Evolutionary conservation across 2,113 vertebrate species (phyloP).

Genomic region (Petaurus breviceps): DNA sequence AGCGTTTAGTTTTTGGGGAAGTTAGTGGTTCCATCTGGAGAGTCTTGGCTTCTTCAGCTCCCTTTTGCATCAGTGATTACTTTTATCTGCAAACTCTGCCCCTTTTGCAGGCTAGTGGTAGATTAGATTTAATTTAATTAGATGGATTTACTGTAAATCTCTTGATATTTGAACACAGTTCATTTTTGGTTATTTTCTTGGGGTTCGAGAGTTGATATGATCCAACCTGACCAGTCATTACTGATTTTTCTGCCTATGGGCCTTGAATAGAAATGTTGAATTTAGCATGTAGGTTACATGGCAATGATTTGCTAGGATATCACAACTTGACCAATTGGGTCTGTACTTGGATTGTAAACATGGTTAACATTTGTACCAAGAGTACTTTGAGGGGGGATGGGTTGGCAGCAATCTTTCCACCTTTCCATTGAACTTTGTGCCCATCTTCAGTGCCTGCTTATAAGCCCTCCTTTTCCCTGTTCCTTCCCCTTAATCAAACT

Average conservation of each 20-base stretch:
- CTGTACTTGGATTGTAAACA: background rate
- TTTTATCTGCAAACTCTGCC: background rate
- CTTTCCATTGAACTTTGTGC: background rate
- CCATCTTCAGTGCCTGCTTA: background rate
- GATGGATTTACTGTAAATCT: background rate
- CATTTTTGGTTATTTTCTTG: background rate
- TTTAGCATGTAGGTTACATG: background rate
- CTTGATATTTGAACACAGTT: background rate
- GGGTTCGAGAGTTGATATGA: background rate
- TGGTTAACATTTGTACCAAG: background rate
- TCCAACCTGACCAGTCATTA: background rate
- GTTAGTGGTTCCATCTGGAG: no score
- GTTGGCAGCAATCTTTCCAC: background rate
- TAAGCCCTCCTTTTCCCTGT: background rate
- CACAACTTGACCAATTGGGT: rapidly evolving
- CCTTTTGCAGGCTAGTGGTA: background rate
- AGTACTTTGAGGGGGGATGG: background rate
- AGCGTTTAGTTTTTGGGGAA: background rate
- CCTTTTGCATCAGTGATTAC: background rate
- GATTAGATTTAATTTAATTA: background rate
- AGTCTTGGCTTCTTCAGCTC: background rate
- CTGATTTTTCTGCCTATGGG: background rate
- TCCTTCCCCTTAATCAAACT: background rate
- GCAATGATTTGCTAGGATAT: background rate
- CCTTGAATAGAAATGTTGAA: background rate